Evolutionary conservation across 30 jellyfish, hydroid and myxozoan genomes (phyloP).

Genomic region (Rhopilema esculentum): DNA sequence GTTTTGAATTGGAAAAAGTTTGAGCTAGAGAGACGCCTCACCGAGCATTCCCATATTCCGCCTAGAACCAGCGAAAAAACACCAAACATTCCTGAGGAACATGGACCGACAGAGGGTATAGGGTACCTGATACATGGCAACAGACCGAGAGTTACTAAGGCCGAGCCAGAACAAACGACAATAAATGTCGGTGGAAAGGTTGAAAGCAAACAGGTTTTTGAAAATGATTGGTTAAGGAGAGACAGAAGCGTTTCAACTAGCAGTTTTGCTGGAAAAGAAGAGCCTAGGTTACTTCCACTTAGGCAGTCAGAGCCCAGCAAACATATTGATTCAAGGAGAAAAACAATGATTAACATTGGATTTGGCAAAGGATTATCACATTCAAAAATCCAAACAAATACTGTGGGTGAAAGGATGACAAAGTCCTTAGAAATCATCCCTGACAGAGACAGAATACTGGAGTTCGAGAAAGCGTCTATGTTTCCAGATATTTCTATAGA

Average conservation of each 20-base stretch:
- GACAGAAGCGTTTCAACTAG: background rate
- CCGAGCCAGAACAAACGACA: background rate
- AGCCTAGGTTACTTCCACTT: background rate
- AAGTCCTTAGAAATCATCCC: constrained; percentile 26
- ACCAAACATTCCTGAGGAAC: background rate
- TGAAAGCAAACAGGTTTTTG: background rate
- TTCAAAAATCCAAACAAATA: background rate
- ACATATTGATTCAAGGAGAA: background rate
- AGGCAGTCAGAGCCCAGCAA: background rate
- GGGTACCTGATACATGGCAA: too few species aligned
- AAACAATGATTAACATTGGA: background rate
- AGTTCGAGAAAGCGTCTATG: background rate
- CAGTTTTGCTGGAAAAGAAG: background rate
- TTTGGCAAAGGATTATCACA: background rate
- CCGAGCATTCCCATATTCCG: background rate
- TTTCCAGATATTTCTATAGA: constrained; percentile 16
- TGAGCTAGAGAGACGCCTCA: constrained; percentile 18
- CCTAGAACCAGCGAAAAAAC: background rate
- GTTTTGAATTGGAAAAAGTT: constrained; percentile 15
- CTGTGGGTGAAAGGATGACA: background rate
- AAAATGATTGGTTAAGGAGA: background rate
- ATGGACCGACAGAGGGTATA: background rate
- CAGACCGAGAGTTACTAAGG: too few species aligned
- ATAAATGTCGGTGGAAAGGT: background rate
- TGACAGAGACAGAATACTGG: background rate